Conservation (phyloP, 2,888 invertebrate species). For the Andrena minutula region DNA sequence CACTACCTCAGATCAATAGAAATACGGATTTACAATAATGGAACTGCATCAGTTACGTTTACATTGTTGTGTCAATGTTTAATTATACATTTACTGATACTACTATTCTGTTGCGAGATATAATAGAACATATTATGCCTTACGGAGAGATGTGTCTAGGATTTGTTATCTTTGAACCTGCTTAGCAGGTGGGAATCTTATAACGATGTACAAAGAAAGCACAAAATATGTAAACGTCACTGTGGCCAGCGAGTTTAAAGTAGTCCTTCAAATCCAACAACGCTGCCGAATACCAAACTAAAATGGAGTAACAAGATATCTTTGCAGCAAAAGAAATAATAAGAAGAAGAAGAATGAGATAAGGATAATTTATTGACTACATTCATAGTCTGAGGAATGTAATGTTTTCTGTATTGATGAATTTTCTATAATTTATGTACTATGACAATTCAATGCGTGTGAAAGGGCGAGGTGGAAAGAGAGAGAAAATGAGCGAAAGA, state of each 20-base stretch:
- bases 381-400: constrained; percentile 78
- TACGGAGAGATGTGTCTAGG: constrained; percentile 51
- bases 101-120: constrained; percentile 57
- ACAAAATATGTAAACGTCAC: constrained; percentile 68
- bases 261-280: constrained; percentile 81
- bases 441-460: constrained; percentile 75
- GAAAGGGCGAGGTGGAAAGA: constrained; percentile 51
- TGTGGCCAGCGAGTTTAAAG: constrained; percentile 65
- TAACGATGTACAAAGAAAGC: constrained; percentile 69
- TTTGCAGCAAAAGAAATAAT: constrained; percentile 71
- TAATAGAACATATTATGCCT: constrained; percentile 56
- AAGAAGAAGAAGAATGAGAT: constrained; percentile 71
- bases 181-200: constrained; percentile 46
- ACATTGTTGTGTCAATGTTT: constrained; percentile 58
- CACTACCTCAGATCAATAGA: constrained; percentile 83
- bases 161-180: constrained; percentile 58
- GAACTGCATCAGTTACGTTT: constrained; percentile 69
- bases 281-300: constrained; percentile 76
- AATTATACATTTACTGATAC: constrained; percentile 63
- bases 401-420: constrained; percentile 78
- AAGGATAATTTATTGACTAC: constrained; percentile 82
- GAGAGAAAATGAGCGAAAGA: constrained; percentile 54
- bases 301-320: constrained; percentile 71
- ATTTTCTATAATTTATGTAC: constrained; percentile 77
- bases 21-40: constrained; percentile 77